Percentiles rank a stretch among this genome's conserved stretches.
Evolutionary conservation across 2,888 invertebrate genomes (phyloP).

Genomic region (Drosophila algonquin): DNA sequence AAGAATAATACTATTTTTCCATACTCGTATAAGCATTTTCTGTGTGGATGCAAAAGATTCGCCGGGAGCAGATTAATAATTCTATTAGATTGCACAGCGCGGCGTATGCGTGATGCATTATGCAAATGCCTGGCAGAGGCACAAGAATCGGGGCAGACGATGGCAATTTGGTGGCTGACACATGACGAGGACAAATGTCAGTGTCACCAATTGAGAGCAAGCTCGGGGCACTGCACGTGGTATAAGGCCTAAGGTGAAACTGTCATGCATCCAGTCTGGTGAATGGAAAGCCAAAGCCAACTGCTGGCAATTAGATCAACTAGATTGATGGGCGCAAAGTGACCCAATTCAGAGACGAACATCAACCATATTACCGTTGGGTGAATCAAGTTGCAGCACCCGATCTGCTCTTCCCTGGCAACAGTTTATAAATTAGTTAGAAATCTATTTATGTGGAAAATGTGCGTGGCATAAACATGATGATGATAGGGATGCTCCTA

Average conservation of each 20-base stretch:
- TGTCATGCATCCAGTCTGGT: not conserved
- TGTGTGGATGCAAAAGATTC: conserved; percentile 47
- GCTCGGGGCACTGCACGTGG: conserved; percentile 5
- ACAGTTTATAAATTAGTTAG: conserved; percentile 55
- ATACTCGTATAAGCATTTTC: conserved; percentile 16
- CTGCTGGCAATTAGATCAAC: conserved; percentile 32
- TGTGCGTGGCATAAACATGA: conserved; percentile 38
- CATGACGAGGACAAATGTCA: conserved; percentile 32
- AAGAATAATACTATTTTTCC: conserved; percentile 15
- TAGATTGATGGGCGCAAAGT: conserved; percentile 32
- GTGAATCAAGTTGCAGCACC: conserved; percentile 12
- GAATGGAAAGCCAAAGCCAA: conserved; percentile 3
- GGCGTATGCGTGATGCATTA: conserved; percentile 60
- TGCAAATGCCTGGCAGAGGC: conserved; percentile 32
- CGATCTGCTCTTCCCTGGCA: not conserved
- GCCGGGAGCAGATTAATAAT: conserved; percentile 68
- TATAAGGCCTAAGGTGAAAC: not conserved
- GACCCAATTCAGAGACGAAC: conserved; percentile 37
- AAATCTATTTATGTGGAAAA: conserved; percentile 64
- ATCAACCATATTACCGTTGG: conserved; percentile 20
- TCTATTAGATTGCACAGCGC: conserved; percentile 68
- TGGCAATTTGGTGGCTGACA: conserved; percentile 32
- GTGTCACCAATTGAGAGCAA: conserved; percentile 37
- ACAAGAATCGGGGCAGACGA: not conserved
- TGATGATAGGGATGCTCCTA: conserved; percentile 27